These are phyloP conservation scores for Lytechinus variegatus DNA, from an alignment of 35 echinoderm and acorn worm species.

Conservation along the genomic window DNA sequence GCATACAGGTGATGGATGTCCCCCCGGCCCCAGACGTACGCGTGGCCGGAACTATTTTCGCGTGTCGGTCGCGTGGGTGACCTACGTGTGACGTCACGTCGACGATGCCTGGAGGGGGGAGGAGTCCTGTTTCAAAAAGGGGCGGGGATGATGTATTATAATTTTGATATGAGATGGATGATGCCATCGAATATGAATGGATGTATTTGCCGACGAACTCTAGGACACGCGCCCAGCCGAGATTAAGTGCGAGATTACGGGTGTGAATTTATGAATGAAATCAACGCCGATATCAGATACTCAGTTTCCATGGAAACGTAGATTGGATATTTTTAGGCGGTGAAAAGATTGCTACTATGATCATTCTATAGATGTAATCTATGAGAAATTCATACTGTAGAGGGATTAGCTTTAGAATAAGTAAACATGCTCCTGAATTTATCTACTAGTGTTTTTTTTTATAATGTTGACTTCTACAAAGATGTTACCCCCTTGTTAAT, in stretches of 20 bases:
- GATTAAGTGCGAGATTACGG: not conserved
- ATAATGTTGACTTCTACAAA: no score
- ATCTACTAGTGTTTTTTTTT: not conserved
- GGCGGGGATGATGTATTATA: not conserved
- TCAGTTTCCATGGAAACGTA: not conserved
- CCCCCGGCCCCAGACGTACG: no score
- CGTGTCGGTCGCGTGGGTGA: not conserved
- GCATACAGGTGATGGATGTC: conserved; percentile 1
- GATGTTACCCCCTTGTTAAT: no score
- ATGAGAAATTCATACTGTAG: not conserved
- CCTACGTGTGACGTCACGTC: not conserved
- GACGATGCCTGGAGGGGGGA: not conserved
- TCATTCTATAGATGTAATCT: not conserved
- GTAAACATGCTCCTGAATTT: not conserved
- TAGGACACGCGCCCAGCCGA: not conserved
- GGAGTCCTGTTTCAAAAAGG: conserved; percentile 7
- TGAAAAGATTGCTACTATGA: not conserved
- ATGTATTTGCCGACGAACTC: not conserved
- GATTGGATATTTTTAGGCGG: not conserved
- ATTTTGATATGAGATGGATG: not conserved
- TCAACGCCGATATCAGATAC: conserved; percentile 1
- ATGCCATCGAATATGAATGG: not conserved
- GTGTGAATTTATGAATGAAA: conserved; percentile 13
- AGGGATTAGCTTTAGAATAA: not conserved
- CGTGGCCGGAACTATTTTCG: not conserved